These are phyloP conservation scores for Hyposoter dolosus DNA, from an alignment of 2,888 invertebrate genomes.

Conservation along the genomic window DNA sequence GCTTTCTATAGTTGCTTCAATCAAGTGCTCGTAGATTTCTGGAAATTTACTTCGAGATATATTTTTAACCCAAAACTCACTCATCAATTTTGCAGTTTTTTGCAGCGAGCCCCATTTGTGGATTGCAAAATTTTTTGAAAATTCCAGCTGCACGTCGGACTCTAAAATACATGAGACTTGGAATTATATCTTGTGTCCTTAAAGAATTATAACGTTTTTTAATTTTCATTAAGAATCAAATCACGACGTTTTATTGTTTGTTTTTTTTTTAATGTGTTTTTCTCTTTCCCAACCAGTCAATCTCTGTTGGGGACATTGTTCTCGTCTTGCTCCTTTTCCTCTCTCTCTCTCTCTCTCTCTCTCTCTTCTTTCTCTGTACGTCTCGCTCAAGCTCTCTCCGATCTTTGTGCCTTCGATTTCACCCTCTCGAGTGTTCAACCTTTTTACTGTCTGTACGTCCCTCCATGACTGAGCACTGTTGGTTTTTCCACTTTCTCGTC, in stretches of 20 bases:
- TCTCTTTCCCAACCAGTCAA: neutral
- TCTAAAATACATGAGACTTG: neutral
- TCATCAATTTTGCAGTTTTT: neutral
- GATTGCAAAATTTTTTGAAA: neutral
- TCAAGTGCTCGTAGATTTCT: neutral
- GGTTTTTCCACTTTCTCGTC: conserved; percentile 18
- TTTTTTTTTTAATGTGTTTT: neutral
- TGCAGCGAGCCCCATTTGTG: neutral
- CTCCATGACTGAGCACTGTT: neutral
- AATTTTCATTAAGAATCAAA: neutral
- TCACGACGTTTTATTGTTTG: neutral
- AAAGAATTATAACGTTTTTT: neutral
- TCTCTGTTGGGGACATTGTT: neutral
- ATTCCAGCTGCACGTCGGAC: neutral
- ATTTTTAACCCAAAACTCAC: neutral
- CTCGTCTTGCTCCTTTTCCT: neutral
- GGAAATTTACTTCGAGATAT: neutral
- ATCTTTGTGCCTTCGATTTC: neutral
- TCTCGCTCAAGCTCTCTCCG: neutral
- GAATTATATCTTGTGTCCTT: too few species aligned
- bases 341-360: neutral
- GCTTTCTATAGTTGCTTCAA: neutral
- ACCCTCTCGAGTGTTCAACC: neutral
- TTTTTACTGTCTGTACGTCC: neutral
- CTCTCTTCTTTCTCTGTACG: neutral